phyloP scores from a whole-genome alignment of 2,888 invertebrate species.

The Apocheima hispidaria region DNA sequence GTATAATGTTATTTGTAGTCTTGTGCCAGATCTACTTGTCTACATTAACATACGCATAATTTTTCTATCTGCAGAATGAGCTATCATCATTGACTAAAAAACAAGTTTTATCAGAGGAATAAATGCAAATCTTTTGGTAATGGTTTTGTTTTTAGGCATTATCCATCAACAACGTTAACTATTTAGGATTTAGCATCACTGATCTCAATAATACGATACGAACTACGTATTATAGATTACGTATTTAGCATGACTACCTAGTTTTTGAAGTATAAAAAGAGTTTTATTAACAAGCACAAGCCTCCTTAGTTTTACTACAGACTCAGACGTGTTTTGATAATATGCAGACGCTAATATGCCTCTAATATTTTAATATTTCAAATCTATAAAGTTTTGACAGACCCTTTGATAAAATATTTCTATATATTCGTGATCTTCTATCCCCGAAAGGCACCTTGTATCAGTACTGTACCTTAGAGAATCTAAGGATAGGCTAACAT shows the following conservation, averaged over 20 bases:
- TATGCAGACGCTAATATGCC: no score
- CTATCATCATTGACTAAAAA: background rate
- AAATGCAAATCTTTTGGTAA: background rate
- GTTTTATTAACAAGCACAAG: no score
- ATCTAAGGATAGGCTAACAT: background rate
- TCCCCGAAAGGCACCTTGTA: background rate
- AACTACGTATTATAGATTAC: no score
- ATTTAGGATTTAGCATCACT: no score
- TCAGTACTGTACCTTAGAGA: background rate
- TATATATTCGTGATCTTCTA: background rate
- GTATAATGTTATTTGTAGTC: slow-evolving; percentile 23
- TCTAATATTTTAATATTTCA: no score
- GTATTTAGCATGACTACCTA: background rate
- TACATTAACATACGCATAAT: slow-evolving; percentile 21
- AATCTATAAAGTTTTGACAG: no score
- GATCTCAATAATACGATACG: no score
- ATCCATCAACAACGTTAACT: no score
- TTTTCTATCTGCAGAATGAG: slow-evolving; percentile 2
- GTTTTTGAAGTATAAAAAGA: no score
- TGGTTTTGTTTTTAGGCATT: background rate
- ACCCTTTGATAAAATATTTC: no score
- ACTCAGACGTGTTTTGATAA: no score
- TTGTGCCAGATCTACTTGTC: slow-evolving; percentile 12
- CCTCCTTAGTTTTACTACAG: no score
- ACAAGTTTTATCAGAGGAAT: background rate